phyloP scores from a whole-genome alignment of 53 echinoderm and acorn worm genomes.

The Temnopleurus reevesii region DNA sequence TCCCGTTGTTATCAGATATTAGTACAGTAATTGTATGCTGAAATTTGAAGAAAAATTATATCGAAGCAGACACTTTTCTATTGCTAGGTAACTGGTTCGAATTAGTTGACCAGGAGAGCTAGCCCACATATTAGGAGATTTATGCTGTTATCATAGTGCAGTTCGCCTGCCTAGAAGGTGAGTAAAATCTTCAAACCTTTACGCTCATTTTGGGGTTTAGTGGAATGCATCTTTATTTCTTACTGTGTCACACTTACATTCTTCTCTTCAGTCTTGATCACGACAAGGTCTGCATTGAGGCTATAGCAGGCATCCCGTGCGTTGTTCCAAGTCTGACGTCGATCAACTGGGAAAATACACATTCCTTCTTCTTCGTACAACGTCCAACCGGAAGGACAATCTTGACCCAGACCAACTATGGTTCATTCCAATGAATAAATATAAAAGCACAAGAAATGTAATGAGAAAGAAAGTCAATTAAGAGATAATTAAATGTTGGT shows the following conservation, averaged over 20 bases:
- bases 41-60: too few relatives aligned
- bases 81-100: too few relatives aligned
- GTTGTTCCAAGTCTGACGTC: neutral
- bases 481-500: neutral
- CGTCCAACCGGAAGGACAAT: neutral
- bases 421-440: neutral
- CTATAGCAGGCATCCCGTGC: slow-evolving; percentile 15
- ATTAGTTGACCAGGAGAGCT: too few relatives aligned
- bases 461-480: neutral
- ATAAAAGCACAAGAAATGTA: neutral
- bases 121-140: too few relatives aligned
- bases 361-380: neutral
- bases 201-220: too few relatives aligned
- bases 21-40: too few relatives aligned
- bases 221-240: too few relatives aligned
- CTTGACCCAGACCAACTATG: neutral
- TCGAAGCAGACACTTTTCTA: too few relatives aligned
- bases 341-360: neutral
- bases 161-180: too few relatives aligned
- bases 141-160: too few relatives aligned
- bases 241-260: slow-evolving; percentile 58
- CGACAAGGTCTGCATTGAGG: slow-evolving; percentile 51
- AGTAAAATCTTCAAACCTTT: too few relatives aligned
- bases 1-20: too few relatives aligned
- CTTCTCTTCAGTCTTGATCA: slow-evolving; percentile 17